Evolutionary conservation across 2,888 invertebrate genomes (phyloP), one percentile per base, ranked within the genome.

Genomic region (Chalcis sispes): DNA sequence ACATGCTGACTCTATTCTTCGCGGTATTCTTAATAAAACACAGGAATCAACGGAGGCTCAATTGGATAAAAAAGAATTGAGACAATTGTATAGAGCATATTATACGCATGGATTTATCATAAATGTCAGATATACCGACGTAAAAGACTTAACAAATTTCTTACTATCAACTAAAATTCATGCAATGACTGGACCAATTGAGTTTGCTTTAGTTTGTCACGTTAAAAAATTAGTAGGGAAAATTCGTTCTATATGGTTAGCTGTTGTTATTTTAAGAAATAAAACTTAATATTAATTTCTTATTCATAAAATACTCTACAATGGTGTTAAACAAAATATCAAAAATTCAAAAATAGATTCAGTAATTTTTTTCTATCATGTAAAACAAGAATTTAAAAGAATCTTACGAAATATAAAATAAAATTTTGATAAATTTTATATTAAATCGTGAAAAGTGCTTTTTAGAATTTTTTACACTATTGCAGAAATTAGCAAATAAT

Each of bases 101-200:
- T 85, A 85, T 29, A 83, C 84, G 13, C 88, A 87, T 67, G 88
- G 88, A 1, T 88, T 86, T 58, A 75, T 88, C 18, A 66, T 88
- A 7, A 87, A 87, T 52, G 77, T 87, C 7, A 83, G 87, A 32
- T 83, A 85, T 36, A 79, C 80, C 1, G 80, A 79, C 29, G 40
- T 82, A 0, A 82, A 82, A 2, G 86, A 88, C 54, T 69, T 89
- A 15, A 72, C 83, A 2, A 83, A 83, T 67, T 83, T 84, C 62
- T 80, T 89, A 40, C 72, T 80, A 1, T 82, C 87, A 0, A 88
- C 88, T 0, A 88, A 86, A 72, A 80, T 86, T 75, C 85, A 88
- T 40, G 79, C 83, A 29, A 81, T 86, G 56, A 81, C 82, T 27
- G 88, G 88, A 0, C 86, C 88, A 0, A 83, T 88, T 13, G 88